Evolutionary conservation across 2,888 invertebrate species (phyloP).

Genomic region (Acrobasis repandana): DNA sequence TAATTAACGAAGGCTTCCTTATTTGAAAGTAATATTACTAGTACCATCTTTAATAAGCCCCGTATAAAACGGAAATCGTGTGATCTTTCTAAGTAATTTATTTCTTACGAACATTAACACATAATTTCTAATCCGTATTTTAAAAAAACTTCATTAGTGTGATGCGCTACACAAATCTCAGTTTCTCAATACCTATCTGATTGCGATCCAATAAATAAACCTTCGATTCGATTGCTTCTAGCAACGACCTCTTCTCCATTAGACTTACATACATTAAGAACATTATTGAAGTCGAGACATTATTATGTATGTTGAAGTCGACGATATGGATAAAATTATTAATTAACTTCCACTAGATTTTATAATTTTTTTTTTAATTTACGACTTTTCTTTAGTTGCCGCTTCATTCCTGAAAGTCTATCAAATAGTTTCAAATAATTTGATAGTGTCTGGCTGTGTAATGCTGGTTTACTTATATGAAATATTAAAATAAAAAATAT

Average conservation of each 20-base stretch:
- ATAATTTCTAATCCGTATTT: not conserved
- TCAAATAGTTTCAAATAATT: no score
- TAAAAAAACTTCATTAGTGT: conserved; percentile 15
- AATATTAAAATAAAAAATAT: no score
- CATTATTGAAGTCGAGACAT: no score
- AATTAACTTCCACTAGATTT: no score
- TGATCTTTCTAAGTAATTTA: conserved; percentile 9
- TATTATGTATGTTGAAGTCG: no score
- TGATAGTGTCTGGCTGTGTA: no score
- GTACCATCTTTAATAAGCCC: not conserved
- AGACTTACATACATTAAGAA: not conserved
- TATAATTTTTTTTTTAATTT: no score
- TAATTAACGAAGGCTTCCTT: not conserved
- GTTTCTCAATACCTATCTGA: conserved; percentile 14
- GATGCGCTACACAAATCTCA: conserved; percentile 12
- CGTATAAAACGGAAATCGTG: conserved; percentile 14
- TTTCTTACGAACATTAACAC: conserved; percentile 4
- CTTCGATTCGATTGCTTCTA: conserved; percentile 29
- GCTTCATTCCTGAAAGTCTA: no score
- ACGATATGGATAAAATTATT: no score
- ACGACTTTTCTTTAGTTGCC: no score
- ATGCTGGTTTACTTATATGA: no score
- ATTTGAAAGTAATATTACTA: not conserved
- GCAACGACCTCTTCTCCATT: not conserved
- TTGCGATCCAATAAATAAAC: conserved; percentile 33